Evolutionary conservation across 2,888 invertebrate species (phyloP).

Genomic region (Cephus pygmeus): DNA sequence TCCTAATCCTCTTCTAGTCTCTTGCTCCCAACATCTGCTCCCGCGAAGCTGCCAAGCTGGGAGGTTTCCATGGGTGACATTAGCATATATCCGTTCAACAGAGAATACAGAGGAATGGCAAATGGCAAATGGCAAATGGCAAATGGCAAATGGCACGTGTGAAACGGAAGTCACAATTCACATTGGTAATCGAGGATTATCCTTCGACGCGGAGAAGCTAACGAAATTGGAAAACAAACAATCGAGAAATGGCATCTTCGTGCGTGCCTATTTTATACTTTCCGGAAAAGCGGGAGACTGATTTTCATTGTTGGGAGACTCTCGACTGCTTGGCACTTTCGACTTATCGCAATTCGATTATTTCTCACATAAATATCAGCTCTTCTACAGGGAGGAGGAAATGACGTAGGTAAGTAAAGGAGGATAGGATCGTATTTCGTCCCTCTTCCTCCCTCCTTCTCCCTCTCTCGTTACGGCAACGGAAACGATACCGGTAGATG

Average conservation of each 20-base stretch:
- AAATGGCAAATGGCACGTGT: slow-evolving; percentile 11
- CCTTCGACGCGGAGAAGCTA: slow-evolving; percentile 19
- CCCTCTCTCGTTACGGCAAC: not conserved
- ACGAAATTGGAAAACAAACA: not conserved
- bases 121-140: slow-evolving; percentile 3
- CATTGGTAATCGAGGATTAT: slow-evolving; percentile 52
- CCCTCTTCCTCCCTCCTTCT: slow-evolving; percentile 7
- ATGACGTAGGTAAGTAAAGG: not conserved
- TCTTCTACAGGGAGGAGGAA: not conserved
- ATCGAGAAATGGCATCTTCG: not conserved
- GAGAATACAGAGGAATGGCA: not conserved
- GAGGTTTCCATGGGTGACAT: slow-evolving; percentile 36
- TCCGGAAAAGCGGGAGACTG: not conserved
- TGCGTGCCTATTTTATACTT: not conserved
- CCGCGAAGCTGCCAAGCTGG: slow-evolving; percentile 13
- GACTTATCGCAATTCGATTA: not conserved
- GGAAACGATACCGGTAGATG: slow-evolving; percentile 4
- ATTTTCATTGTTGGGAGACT: not conserved
- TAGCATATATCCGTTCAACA: slow-evolving; percentile 45
- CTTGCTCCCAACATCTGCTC: not conserved
- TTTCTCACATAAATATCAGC: not conserved
- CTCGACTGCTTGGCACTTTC: not conserved
- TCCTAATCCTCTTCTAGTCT: not conserved
- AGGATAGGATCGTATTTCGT: not conserved
- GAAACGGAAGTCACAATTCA: slow-evolving; percentile 40